Evolutionary conservation across 2,888 invertebrate species (phyloP), one percentile per base, ranked within the genome.

Genomic region (Sesamia inferens): DNA sequence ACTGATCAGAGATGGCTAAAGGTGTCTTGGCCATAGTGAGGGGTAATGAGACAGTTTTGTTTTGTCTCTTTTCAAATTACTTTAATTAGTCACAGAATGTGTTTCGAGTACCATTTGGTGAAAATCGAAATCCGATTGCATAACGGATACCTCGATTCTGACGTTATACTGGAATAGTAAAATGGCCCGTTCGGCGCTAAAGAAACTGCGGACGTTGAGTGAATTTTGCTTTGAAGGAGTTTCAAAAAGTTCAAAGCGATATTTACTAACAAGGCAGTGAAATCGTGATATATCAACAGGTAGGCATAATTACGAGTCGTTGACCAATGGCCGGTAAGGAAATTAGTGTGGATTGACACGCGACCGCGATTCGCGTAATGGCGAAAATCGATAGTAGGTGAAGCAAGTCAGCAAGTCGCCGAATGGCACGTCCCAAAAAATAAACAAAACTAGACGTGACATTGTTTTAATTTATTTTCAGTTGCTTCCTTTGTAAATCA

Each of bases 251-350:
- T 68, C 77, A 79, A 84, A 79, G 68, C 65, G 58, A 47, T 86
- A 86, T 89, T 89, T 90, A 89, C 89, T 82, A 89, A 90, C 89
- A 90, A 81, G 72, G 64, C 71, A 74, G 74, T 72, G 72, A 79
- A 81, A 75, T 71, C 74, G 71, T 84, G 73, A 83, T 88, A 85
- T 84, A 90, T 90, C 91, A 90, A 90, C 91, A 91, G 89, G 90
- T 90, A 85, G 81, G 76, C 76, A 84, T 82, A 84, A 85, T 88
- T 84, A 87, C 80, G 82, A 86, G 85, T 79, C 83, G 81, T 82
- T 89, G 87, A 86, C 87, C 88, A 88, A 85, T 79, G 81, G 78
- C 76, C 76, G 70, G 76, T 73, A 72, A 70, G 68, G 62, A 77
- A 71, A 79, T 84, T 75, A 85, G 74, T 85, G 84, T 79, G 68